Percentiles rank a stretch among this genome's conserved stretches.
Evolutionary conservation across 2,888 invertebrate species (phyloP).

Genomic region (Meloe dianella): DNA sequence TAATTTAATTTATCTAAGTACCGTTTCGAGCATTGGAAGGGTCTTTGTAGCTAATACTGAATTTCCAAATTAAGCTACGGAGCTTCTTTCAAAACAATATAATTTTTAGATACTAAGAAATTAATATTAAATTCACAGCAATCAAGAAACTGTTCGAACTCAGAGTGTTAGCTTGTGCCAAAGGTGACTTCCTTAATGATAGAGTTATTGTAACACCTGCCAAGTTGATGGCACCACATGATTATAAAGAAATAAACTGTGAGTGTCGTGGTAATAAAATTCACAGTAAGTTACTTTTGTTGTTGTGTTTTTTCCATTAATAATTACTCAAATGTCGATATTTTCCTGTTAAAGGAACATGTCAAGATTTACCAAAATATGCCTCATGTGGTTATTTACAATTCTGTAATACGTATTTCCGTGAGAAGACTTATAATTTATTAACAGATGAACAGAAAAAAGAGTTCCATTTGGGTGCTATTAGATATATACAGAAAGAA

Average conservation of each 20-base stretch:
- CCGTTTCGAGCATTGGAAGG: too few species aligned
- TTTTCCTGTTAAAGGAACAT: constrained; percentile 53
- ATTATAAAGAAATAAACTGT: constrained; percentile 54
- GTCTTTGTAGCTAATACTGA: not conserved
- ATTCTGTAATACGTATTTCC: constrained; percentile 65
- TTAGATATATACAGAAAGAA: constrained; percentile 66
- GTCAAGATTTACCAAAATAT: constrained; percentile 61
- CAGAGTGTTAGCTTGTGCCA: constrained; percentile 66
- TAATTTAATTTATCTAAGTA: too few species aligned
- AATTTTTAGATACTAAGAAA: constrained; percentile 6
- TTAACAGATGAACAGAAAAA: constrained; percentile 69
- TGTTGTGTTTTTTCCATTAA: not conserved
- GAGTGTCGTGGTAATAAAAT: constrained; percentile 57
- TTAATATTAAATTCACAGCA: constrained; percentile 57
- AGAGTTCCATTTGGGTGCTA: constrained; percentile 66
- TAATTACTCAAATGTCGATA: too few species aligned
- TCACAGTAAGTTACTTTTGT: too few species aligned
- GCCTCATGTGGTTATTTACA: constrained; percentile 60
- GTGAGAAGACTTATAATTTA: constrained; percentile 67
- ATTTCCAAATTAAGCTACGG: too few species aligned
- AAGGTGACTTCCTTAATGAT: constrained; percentile 65
- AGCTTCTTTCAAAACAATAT: constrained; percentile 1
- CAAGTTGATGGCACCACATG: not conserved
- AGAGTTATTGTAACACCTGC: constrained; percentile 42
- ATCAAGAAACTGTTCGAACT: constrained; percentile 67